Evolutionary conservation across 1,140 invertebrate species (phyloP), one percentile per base, ranked within the genome.

Genomic region (Scaptomyza hsui): DNA sequence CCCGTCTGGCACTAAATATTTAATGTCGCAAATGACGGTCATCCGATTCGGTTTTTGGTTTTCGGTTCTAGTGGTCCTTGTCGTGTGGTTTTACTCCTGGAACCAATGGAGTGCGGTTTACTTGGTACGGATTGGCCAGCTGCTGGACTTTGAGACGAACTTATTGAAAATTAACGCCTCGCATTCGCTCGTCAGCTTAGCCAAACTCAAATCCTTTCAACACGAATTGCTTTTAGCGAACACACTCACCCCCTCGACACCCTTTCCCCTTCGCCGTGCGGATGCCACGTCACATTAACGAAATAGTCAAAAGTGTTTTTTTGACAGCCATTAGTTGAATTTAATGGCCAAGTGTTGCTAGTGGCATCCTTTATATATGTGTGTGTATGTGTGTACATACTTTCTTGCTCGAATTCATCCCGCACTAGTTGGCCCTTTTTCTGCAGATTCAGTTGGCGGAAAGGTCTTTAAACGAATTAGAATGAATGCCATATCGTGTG

Each of bases 381-480:
- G 13, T 44, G 39, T 16, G 3, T 19, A 0, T 26, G n/a, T 21
- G n/a, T 26, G 45, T 48, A 32, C 13, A 26, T 51, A 32, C 15
- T 44, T 44, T 47, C 12, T 37, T 7, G 35, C 10, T 24, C 12
- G 15, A 19, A 5, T 26, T 16, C 18, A 6, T 24, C 6, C 10
- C n/a, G 26, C 5, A 16, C 7, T 29, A 9, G 9, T 4, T 26
- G 42, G n/a, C 16, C 51, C 16, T 52, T 57, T 57, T 57, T 65
- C 29, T 60, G 72, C 65, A 56, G 62, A 61, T 45, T 64, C 81
- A 80, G 32, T 55, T 26, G 69, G 76, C 81, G 80, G 75, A 65
- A 83, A 63, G 32, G 75, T 74, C 81, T 72, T 83, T 83, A 80
- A 83, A 63, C 80, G 81, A 82, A 82, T 82, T 69, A 72, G 78